Base-by-base conservation (phyloP, 2,888 invertebrate species). In the Caenorhabditis uteleia region DNA sequence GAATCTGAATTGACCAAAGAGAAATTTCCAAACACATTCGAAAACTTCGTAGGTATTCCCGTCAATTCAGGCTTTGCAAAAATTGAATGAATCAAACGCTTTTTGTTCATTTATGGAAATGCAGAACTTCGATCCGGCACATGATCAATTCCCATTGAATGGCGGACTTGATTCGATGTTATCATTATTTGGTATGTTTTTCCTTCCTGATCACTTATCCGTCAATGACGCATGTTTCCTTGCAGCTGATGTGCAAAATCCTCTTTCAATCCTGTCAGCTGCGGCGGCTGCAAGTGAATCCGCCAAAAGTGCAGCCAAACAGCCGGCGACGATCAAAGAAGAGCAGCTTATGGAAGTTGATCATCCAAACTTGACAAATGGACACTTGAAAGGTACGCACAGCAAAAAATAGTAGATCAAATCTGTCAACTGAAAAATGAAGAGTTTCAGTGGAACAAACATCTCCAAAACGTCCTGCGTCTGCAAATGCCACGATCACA, bases 191-290 rank as follows among this genome's bases (percentile, higher is more conserved):
- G 68, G 71, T 71, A 36, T 54, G 59, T 36, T 14, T 16, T 31
- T 21, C 25, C 20, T 18, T 43, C 14, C 5, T 47, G 10, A 16
- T 7, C 1, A 27, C 53, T 50, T 49, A 45, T 18, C 40, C 43
- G 54, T 58, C 34, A 48, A 49, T 21, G 47, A n/a, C n/a, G n/a
- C n/a, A n/a, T n/a, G n/a, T n/a, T n/a, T n/a, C n/a, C n/a, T n/a
- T n/a, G n/a, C n/a, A n/a, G n/a, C 55, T 27, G 68, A 70, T 29
- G 53, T 46, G 18, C 53, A 55, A 38, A 75, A 75, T 40, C 73
- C 73, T 14, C 38, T 73, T 21, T 54, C 61, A 3, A 55, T 75
- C 36, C 36, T 75, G 26, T 73, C 75, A 16, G 69, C 75, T 10
- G 75, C 73, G 5, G 73, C 75, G 10, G 68, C 71, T 8, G 69